Percentiles rank a stretch among this genome's conserved stretches.
Conservation (phyloP, 2,113 vertebrate species). For the Peromyscus polionotus region DNA sequence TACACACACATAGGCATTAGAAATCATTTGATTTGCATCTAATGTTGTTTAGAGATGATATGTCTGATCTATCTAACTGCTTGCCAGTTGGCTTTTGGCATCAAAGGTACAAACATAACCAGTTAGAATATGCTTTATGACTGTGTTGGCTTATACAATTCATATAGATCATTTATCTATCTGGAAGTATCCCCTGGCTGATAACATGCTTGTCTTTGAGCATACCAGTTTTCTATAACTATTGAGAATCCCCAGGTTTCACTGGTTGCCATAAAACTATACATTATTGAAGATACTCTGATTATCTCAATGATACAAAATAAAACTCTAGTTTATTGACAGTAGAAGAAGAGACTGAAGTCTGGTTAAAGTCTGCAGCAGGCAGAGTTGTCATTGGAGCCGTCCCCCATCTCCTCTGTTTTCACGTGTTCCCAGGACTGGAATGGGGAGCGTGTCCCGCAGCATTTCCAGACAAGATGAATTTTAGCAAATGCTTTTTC, state of each 20-base stretch:
- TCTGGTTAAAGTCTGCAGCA: not conserved
- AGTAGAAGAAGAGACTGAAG: constrained; percentile 9
- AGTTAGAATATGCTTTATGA: not conserved
- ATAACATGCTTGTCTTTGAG: constrained; percentile 33
- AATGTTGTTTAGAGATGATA: not conserved
- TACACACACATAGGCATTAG: not conserved
- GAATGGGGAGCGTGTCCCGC: not conserved
- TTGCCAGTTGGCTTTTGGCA: constrained; percentile 23
- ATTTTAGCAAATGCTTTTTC: constrained; percentile 40
- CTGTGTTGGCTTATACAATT: not conserved
- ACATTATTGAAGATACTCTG: constrained; percentile 46
- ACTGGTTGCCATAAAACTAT: not conserved
- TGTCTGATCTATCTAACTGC: not conserved
- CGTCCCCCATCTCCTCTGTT: not conserved
- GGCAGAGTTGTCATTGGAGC: not conserved
- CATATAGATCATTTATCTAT: not conserved
- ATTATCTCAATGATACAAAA: constrained; percentile 49
- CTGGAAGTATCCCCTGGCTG: not conserved
- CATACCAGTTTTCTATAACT: constrained; percentile 37
- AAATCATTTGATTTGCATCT: constrained; percentile 2
- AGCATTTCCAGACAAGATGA: constrained; percentile 35
- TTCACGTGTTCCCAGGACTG: not conserved
- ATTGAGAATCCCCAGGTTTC: not conserved
- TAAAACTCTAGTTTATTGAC: constrained; percentile 44
- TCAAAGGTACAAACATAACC: not conserved